phyloP scores from a whole-genome alignment of 2,797 vertebrate species.

The Chiroxiphia lanceolata region DNA sequence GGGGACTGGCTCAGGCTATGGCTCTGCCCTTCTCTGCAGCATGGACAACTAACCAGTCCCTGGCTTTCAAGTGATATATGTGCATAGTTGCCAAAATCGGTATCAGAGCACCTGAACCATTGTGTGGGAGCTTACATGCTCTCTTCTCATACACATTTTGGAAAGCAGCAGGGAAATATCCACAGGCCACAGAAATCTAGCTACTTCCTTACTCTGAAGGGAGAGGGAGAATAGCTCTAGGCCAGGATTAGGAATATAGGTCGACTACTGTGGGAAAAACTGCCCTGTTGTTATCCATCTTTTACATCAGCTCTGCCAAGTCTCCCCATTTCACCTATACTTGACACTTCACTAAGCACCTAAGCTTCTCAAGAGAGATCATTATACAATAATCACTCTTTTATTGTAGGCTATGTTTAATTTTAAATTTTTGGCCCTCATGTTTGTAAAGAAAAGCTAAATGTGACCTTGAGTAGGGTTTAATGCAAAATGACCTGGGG shows the following conservation, averaged over 20 bases:
- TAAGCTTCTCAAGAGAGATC: background rate
- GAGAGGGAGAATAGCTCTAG: background rate
- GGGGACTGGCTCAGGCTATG: background rate
- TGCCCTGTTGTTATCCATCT: background rate
- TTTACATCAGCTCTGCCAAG: background rate
- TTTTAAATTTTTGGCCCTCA: background rate
- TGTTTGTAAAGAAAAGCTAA: background rate
- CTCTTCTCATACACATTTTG: background rate
- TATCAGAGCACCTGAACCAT: background rate
- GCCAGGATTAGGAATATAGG: background rate
- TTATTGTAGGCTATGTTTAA: background rate
- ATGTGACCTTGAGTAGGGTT: background rate
- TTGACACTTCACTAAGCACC: background rate
- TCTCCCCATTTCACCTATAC: background rate
- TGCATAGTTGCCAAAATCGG: background rate
- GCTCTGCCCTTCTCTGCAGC: background rate
- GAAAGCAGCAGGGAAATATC: background rate
- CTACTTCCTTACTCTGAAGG: background rate
- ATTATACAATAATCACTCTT: background rate
- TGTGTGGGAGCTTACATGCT: background rate
- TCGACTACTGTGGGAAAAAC: background rate
- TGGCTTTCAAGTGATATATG: fast-evolving
- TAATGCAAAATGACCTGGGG: background rate
- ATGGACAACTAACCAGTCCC: background rate
- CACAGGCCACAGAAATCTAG: background rate